Base-by-base conservation (phyloP, 2,113 vertebrate species). In the Tragelaphus scriptus region DNA sequence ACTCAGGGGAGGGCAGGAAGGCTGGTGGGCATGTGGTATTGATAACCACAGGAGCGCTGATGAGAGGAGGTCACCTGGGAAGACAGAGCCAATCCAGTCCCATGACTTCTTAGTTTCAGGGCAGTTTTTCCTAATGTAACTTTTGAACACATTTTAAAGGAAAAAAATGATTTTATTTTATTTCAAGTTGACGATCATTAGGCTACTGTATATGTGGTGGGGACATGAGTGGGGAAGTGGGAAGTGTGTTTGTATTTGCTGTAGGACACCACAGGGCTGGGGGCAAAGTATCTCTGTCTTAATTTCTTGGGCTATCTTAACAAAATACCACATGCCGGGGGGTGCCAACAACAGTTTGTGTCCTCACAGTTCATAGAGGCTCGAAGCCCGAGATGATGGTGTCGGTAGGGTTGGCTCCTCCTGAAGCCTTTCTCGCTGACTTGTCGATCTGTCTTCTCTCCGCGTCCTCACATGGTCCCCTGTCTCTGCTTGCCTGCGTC, bases 271-370 rank as follows among this genome's bases (percentile, higher is more conserved):
- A 25, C 0, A 0, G 65, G 44, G 17, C 25, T 44, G 0, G 32
- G 17, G n/a, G 7, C 3, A 28, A 44, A 51, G 5, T 25, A n/a
- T 75, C 61, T 71, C 26, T 81, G 15, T 80, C 1, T 13, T 4
- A 2, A 55, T 85, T 58, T 85, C 32, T 47, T 59, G 5, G 55
- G 14, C 25, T 8, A 2, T 15, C 2, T 0, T 80, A 61, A 59
- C 30, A 2, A 58, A 59, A 30, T n/a, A 6, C 30, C 40, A 30
- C 30, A 40, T 0, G 1, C 28, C 0, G 0, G 3, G 30, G 53
- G 5, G 6, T 0, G 0, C 49, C 26, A 77, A 1, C 44, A n/a
- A 19, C 13, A 3, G 23, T 28, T 2, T 28, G 4, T 13, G 25
- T n/a, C 32, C 56, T 91, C 44, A 6, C 53, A 36, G 40, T 28